Evolutionary conservation across 2,113 vertebrate genomes (phyloP), one percentile per base, ranked within the genome.

Genomic region (Microtus richardsoni): DNA sequence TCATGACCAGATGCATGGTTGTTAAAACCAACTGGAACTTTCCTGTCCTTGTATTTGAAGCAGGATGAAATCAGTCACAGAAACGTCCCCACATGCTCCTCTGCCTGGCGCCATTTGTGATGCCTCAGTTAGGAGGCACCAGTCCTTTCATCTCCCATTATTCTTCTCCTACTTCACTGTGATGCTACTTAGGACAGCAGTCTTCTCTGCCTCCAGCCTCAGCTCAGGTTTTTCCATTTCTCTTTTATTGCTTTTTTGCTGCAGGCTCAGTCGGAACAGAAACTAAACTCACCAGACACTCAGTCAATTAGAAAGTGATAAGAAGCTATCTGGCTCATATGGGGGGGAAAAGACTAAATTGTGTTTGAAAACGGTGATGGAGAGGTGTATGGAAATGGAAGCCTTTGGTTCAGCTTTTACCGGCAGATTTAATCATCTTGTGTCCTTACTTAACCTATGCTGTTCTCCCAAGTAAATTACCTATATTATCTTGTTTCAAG

Each of bases 301-400:
- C 47, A 87, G 68, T 93, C 93, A 95, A 93, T 95, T 93, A 95
- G 90, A 36, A 96, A 93, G 75, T 49, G 68, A 91, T 92, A 92
- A 95, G 89, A 94, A 91, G 66, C 79, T 64, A 86, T 91, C 39
- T 58, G 26, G 17, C 52, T 74, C 5, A n/a, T 41, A 33, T n/a
- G 47, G 49, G 9, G 52, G 30, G 24, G 28, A 16, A 10, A 9
- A 0, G 44, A 47, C 79, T 86, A 93, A 94, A 68, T 22, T 89
- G 88, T 93, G 82, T 89, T 91, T 93, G 86, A 93, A 96, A 88
- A 54, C 26, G 82, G 44, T 26, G 52, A 92, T 89, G 68, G 86
- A 52, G 62, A 70, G 21, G 36, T 36, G 24, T 62, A 85, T 68
- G 60, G 33, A 94, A 95, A 92, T 77, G 64, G 28, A 80, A 96